Evolutionary conservation across 2,113 vertebrate species (phyloP), one percentile per base, ranked within the genome.

Genomic region (Orthochromis indermauri): DNA sequence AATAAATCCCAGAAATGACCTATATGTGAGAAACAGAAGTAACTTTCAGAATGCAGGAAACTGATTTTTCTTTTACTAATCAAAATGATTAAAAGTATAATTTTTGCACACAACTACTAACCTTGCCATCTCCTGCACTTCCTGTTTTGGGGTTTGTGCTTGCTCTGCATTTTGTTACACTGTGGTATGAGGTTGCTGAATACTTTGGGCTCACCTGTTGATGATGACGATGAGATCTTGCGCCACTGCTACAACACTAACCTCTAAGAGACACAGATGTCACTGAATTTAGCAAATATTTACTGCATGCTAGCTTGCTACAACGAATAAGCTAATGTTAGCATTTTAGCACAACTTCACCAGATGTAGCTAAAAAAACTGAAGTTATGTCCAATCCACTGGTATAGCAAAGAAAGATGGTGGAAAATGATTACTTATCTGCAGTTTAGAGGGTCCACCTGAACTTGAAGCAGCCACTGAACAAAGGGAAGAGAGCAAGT

Each of bases 141-240:
- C 13, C 42, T n/a, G 4, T 51, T 51, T 49, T 5, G 47, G 2
- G 47, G 16, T 19, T 1, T 19, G 49, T 9, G 49, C 8, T 51
- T 51, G 49, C 17, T 51, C 49, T 19, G 17, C 49, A 51, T 19
- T 51, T 19, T 19, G 17, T 5, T 51, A 0, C 8, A 19, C 45
- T 51, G 49, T 51, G 0, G 49, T 0, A 19, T 51, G 17, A 0
- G 49, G 49, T 10, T 0, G 1, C 0, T 51, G 47, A 51, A 51
- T 19, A 51, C 17, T 5, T 49, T 17, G 45, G 7, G 45, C 45
- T 49, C 8, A 19, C 47, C 47, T 19, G 47, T 49, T 49, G 45
- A 47, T 47, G 16, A 49, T 16, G 11, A 12, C 1, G 42, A 45
- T 17, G 45, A 47, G 14, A 51, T 19, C 49, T 51, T 51, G 49